Base-by-base conservation (phyloP, 1,140 invertebrate species). In the Conopomorpha cramerella region DNA sequence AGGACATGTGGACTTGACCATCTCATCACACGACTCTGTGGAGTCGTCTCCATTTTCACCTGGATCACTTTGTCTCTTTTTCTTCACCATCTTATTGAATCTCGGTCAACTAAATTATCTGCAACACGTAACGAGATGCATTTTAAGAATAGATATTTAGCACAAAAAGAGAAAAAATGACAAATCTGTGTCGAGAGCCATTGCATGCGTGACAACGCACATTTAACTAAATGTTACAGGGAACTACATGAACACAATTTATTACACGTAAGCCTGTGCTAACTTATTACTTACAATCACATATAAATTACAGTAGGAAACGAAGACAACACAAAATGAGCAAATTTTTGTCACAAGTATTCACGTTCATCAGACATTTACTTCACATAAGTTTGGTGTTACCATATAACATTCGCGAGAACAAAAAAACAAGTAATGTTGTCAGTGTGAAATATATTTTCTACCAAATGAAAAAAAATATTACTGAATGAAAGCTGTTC, bases 21-120 rank as follows among this genome's bases (percentile, higher is more conserved):
- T 68, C 42, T 85, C 85, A 31, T 85, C 83, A 32, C 80, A 84
- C 3, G 83, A 85, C 46, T 87, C 85, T 1, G 85, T 83, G 0
- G 81, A 80, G 39, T 79, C 79, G 43, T 86, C 81, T 35, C 74
- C 78, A 30, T 80, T 80, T 32, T 74, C 68, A 14, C 73, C 77
- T 2, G 79, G 79, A 43, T 86, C 83, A 35, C 77, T 78, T 49
- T 86, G 84, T 57, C 83, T 81, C 65, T 86, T 86, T 64, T 84
- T 85, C 53, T 84, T 84, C 29, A 81, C 79, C 80, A 81, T 81
- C 59, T n/a, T n/a, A n/a, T n/a, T n/a, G n/a, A n/a, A 51, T 71
- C 32, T 43, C 48, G 49, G 44, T 54, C 3, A 44, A 51, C 44
- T 54, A 49, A 56, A 52, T 48, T 47, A 52, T 56, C 70, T 74